A percentile compares a stretch with the other conserved stretches of the same genome.
Conservation (phyloP, 1,140 invertebrate genomes). For the Ceratoteleas bidentatus region DNA sequence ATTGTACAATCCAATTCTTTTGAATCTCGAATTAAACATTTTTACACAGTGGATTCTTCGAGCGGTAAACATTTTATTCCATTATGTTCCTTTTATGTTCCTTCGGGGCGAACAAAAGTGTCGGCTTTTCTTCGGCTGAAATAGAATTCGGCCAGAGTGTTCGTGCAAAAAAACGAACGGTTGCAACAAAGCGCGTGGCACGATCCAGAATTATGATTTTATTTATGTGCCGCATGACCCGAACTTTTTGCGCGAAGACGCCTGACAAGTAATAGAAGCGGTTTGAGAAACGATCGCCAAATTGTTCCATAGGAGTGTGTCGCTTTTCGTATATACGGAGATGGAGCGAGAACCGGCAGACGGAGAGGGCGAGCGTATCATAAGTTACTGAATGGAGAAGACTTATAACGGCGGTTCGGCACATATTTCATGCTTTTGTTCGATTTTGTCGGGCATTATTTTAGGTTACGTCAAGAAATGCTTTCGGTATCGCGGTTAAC, state of each 20-base stretch:
- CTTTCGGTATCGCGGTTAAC: slow-evolving; percentile 76
- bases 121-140: neutral
- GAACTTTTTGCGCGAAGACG: slow-evolving; percentile 54
- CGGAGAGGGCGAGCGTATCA: slow-evolving; percentile 74
- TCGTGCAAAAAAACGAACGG: slow-evolving; percentile 15
- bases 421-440: slow-evolving; percentile 81
- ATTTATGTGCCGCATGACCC: slow-evolving; percentile 55
- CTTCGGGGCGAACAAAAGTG: neutral
- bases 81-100: neutral
- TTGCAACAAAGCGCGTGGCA: slow-evolving; percentile 14
- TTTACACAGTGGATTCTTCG: too few relatives aligned
- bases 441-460: slow-evolving; percentile 81
- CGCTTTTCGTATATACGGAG: slow-evolving; percentile 63
- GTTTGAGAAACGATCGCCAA: slow-evolving; percentile 64
- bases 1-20: too few relatives aligned
- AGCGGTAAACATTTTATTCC: too few relatives aligned
- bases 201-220: slow-evolving; percentile 52
- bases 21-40: too few relatives aligned
- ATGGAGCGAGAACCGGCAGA: slow-evolving; percentile 18
- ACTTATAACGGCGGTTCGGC: slow-evolving; percentile 72
- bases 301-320: slow-evolving; percentile 61
- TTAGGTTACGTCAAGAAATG: slow-evolving; percentile 79
- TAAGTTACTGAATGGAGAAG: slow-evolving; percentile 76
- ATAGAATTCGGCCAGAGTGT: slow-evolving; percentile 14
- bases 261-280: slow-evolving; percentile 64